Base-by-base conservation (phyloP, 2,113 vertebrate species). In the Malurus alboscapulatus region DNA sequence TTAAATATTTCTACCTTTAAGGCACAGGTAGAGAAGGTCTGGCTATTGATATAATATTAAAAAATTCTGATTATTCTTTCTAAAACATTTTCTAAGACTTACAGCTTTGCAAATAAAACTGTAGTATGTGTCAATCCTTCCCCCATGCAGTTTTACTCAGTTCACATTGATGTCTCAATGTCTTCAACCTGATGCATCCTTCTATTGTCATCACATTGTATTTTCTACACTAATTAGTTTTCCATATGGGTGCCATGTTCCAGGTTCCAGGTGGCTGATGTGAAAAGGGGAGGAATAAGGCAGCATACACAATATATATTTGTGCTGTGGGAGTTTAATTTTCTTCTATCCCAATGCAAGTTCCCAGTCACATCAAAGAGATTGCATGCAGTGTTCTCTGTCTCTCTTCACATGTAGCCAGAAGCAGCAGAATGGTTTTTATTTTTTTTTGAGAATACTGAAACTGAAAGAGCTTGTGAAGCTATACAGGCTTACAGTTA, bases 281-380 rank as follows among this genome's bases (percentile, higher is more conserved):
- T 82, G 86, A 11, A 48, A 57, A 93, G 47, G 17, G 17, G 8
- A 32, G 44, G 38, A 59, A 51, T 30, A 61, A 76, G 12, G 30
- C 27, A 48, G 48, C 19, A 24, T 22, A 16, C 8, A 11, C 44
- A 29, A 10, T 45, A 25, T 29, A n/a, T 7, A 32, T 0, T 0
- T 21, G 6, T 72, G 20, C 36, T 57, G 9, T 48, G n/a, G 51
- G 38, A 72, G 9, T 54, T 84, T 9, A 9, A 9, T 27, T 66
- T 53, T 77, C 55, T 68, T 16, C 65, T 55, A 15, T 81, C 20
- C 18, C 25, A 22, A 10, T 68, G 53, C 30, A 59, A 34, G 34
- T 40, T 73, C 16, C 40, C 14, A 51, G 29, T 59, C 29, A 48
- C 9, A 40, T 62, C 30, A 82, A 45, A 86, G 73, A 59, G 72